Evolutionary conservation across 2,888 invertebrate genomes (phyloP).

Genomic region (Tetrapedia diversipes): DNA sequence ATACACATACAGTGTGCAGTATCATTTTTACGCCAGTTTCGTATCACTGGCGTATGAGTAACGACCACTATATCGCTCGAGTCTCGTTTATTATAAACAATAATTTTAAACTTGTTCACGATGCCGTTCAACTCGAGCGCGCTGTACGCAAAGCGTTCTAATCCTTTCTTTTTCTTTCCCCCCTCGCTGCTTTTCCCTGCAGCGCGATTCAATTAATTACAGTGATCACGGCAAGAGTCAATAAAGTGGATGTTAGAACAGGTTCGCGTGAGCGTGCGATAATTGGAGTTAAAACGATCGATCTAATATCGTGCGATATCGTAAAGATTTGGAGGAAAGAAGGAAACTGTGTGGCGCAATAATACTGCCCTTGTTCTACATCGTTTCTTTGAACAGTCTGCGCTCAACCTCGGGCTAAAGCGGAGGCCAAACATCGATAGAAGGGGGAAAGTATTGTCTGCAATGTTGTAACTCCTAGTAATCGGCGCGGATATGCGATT

Average conservation of each 20-base stretch:
- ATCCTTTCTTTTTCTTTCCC: background rate
- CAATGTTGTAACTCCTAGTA: conserved; percentile 18
- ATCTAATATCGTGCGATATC: too few relatives aligned
- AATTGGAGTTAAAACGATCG: too few relatives aligned
- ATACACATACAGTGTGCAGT: too few relatives aligned
- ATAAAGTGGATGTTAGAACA: background rate
- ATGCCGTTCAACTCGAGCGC: conserved; percentile 39
- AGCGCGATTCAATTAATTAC: background rate
- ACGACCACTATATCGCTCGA: conserved; percentile 73
- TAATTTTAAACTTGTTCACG: conserved; percentile 41
- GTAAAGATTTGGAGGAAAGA: conserved; percentile 38
- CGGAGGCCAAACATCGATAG: conserved; percentile 15
- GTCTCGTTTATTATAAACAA: conserved; percentile 59
- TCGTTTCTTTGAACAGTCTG: conserved; percentile 42
- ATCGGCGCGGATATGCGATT: background rate
- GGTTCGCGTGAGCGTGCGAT: background rate
- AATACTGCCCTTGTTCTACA: conserved; percentile 60
- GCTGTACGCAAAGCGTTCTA: background rate
- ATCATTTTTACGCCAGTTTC: conserved; percentile 58
- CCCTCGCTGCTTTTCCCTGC: too few relatives aligned
- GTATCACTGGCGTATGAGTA: conserved; percentile 53
- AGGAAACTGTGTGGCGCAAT: conserved; percentile 48
- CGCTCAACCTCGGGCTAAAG: conserved; percentile 38
- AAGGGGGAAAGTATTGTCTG: conserved; percentile 18
- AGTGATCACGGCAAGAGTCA: background rate